Percentiles rank a stretch among this genome's conserved stretches.
phyloP scores from a whole-genome alignment of 2,113 vertebrate genomes.

The Oreochromis tanganicae region DNA sequence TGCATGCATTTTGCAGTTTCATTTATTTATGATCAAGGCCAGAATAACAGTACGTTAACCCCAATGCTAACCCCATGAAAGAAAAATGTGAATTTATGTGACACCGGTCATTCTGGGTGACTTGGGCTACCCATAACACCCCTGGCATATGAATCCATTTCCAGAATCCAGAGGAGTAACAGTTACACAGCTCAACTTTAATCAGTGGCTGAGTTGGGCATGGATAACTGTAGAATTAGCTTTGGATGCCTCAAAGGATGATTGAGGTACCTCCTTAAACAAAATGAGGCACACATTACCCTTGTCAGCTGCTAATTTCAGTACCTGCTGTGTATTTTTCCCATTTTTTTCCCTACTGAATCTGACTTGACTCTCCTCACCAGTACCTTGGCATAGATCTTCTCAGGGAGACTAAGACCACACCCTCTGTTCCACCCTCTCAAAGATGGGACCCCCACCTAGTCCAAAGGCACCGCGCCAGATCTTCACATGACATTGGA shows the following conservation, averaged over 20 bases:
- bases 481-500: too few species aligned
- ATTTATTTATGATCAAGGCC: background rate
- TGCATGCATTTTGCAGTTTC: background rate
- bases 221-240: background rate
- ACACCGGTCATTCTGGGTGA: background rate
- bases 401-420: background rate
- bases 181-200: background rate
- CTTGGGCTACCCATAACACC: background rate
- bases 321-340: background rate
- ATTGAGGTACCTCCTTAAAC: background rate
- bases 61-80: background rate
- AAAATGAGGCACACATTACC: background rate
- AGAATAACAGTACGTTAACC: background rate
- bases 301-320: background rate
- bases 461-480: too few species aligned
- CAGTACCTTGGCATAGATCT: background rate
- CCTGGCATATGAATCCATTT: background rate
- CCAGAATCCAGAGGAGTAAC: background rate
- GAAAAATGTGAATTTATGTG: background rate
- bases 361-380: background rate
- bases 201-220: background rate
- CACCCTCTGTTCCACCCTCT: too few species aligned
- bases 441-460: too few species aligned
- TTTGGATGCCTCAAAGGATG: background rate
- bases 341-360: too few species aligned